phyloP scores from a whole-genome alignment of 64 coral and sea anemone species.

The Stichodactyla helianthus region DNA sequence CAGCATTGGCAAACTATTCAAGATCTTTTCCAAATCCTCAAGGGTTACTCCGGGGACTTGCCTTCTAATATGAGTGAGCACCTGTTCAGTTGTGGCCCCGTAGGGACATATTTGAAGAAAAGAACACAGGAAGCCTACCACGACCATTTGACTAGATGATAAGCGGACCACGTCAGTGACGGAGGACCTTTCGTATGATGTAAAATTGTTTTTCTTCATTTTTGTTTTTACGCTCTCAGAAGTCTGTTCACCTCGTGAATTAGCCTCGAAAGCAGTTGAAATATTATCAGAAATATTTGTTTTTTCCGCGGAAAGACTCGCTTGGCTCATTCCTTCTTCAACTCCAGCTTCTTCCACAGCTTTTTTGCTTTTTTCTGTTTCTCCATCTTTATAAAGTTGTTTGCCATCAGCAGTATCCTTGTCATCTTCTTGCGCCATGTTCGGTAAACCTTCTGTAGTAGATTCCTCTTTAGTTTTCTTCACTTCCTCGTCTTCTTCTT shows the following conservation, averaged over 20 bases:
- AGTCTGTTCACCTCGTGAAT: neutral
- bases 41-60: constrained; percentile 50
- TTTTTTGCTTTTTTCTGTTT: neutral
- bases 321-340: neutral
- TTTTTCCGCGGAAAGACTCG: neutral
- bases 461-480: neutral
- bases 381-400: neutral
- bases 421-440: constrained; percentile 9
- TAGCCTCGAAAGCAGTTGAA: neutral
- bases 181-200: neutral
- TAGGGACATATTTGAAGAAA: constrained; percentile 62
- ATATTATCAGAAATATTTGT: neutral
- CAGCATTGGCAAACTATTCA: constrained; percentile 63
- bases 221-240: neutral
- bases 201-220: neutral
- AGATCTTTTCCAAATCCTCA: constrained; percentile 41
- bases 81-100: constrained; percentile 69
- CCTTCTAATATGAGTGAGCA: constrained; percentile 52
- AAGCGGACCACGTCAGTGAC: constrained; percentile 24
- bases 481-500: neutral
- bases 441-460: neutral
- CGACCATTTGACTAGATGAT: constrained; percentile 49
- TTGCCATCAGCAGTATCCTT: too few species aligned
- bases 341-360: neutral
- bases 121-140: constrained; percentile 75